Percentiles rank a stretch among this genome's conserved stretches.
Conservation (phyloP, 2,888 invertebrate species). For the Myopa tessellatipennis region DNA sequence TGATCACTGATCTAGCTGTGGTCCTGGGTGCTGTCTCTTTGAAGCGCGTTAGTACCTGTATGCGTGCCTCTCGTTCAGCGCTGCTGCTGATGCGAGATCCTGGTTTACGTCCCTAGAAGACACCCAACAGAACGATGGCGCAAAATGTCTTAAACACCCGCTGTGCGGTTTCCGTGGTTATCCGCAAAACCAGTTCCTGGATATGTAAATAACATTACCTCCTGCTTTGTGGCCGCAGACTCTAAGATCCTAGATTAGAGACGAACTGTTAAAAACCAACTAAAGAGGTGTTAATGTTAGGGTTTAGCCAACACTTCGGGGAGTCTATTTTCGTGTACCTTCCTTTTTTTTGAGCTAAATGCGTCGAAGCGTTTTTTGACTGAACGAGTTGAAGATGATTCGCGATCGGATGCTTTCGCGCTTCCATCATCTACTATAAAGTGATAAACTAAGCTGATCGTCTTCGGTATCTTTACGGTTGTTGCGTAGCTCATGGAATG, state of each 20-base stretch:
- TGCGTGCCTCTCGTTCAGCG: background rate
- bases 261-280: background rate
- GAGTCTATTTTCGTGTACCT: background rate
- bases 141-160: conserved; percentile 19
- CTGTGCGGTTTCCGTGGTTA: background rate
- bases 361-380: no score
- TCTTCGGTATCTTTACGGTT: no score
- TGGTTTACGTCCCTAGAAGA: background rate
- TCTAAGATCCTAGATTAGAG: background rate
- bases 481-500: no score
- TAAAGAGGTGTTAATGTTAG: conserved; percentile 12
- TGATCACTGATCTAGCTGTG: background rate
- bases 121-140: background rate
- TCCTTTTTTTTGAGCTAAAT: background rate
- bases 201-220: conserved; percentile 4
- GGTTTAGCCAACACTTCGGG: conserved; percentile 14
- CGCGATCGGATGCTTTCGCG: no score
- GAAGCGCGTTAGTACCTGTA: background rate
- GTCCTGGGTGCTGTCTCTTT: background rate
- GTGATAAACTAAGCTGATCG: no score
- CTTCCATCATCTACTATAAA: no score
- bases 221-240: background rate
- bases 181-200: background rate
- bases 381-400: background rate
- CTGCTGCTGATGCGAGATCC: background rate